These are phyloP conservation scores for Spongia lamella DNA, from an alignment of 37 sponge, comb jelly and placozoan genomes.

Conservation along the genomic window DNA sequence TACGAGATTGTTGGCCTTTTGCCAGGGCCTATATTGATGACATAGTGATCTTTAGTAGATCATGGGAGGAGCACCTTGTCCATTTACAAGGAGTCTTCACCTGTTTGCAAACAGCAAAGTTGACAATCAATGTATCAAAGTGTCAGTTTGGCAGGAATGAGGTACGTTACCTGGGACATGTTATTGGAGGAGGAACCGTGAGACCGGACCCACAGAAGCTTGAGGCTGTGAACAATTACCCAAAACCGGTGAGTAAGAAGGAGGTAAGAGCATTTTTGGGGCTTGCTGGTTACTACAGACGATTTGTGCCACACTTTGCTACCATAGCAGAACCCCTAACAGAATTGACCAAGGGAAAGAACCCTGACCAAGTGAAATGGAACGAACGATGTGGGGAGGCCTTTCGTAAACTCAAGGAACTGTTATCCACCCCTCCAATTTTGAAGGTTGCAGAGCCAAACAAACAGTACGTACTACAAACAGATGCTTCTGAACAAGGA, in stretches of 20 bases:
- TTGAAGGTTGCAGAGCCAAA: conserved; percentile 6
- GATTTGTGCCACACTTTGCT: conserved; percentile 18
- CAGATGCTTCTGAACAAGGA: conserved; percentile 37
- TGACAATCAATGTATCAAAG: conserved; percentile 14
- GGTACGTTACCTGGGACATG: conserved; percentile 29
- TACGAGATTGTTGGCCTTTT: conserved; percentile 17
- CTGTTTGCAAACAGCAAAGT: neutral
- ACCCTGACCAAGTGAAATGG: conserved; percentile 10
- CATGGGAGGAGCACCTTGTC: conserved; percentile 16
- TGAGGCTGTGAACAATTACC: neutral
- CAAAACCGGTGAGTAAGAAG: neutral
- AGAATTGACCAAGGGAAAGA: conserved; percentile 18
- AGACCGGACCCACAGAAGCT: conserved; percentile 29
- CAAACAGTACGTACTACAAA: conserved; percentile 10
- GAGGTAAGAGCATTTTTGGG: conserved; percentile 19
- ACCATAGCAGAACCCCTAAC: conserved; percentile 11
- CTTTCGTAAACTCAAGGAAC: conserved; percentile 1
- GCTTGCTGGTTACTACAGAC: conserved; percentile 25
- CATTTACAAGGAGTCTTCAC: conserved; percentile 14
- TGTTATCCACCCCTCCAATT: conserved; percentile 6
- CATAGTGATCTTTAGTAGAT: neutral
- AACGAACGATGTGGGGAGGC: conserved; percentile 13
- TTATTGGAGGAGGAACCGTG: conserved; percentile 7
- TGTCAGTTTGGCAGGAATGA: conserved; percentile 29
- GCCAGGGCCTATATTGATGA: conserved; percentile 26